Evolutionary conservation across 2,113 vertebrate species (phyloP), one percentile per base, ranked within the genome.

Genomic region (Protomyctophum bolini): DNA sequence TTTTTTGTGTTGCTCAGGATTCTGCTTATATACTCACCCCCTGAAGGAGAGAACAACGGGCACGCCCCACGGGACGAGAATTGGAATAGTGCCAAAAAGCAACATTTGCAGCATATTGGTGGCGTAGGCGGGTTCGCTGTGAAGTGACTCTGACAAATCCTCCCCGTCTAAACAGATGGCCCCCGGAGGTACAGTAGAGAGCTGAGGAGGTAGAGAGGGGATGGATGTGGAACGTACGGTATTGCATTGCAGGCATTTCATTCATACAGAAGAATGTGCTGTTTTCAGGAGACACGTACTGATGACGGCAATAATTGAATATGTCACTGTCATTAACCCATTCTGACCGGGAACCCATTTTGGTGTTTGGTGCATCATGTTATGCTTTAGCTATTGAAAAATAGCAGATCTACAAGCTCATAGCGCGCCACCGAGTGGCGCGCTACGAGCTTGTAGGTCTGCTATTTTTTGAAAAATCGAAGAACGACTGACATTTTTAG

Each of bases 141-240:
- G 33, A 61, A 72, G 58, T 47, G 62, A 59, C 61, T 54, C 58
- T 77, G 76, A 79, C 68, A 82, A 79, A 58, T 33, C 59, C 7
- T 15, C 41, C 51, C 64, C 58, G 77, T 71, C 70, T 41, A 51
- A 80, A 76, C 72, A 71, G 70, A 84, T 49, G 68, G 77, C 70
- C 46, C 50, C 68, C 70, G 61, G 47, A 79, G 67, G 47, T 66
- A 65, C 70, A 82, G 6, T 12, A 68, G 51, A 41, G 33, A 41
- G 33, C 33, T 6, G 33, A 48, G 45, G 54, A 62, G 15, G 11
- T 7, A n/a, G 14, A 15, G n/a, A 21, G n/a, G 47, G 56, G 64
- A 66, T 46, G 68, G 7, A 56, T 46, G 29, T 54, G 10, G 12
- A n/a, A 11, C 12, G 51, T 54, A n/a, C n/a, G n/a, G n/a, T n/a